Evolutionary conservation across 1,140 invertebrate genomes (phyloP).

Genomic region (Apis dorsata): DNA sequence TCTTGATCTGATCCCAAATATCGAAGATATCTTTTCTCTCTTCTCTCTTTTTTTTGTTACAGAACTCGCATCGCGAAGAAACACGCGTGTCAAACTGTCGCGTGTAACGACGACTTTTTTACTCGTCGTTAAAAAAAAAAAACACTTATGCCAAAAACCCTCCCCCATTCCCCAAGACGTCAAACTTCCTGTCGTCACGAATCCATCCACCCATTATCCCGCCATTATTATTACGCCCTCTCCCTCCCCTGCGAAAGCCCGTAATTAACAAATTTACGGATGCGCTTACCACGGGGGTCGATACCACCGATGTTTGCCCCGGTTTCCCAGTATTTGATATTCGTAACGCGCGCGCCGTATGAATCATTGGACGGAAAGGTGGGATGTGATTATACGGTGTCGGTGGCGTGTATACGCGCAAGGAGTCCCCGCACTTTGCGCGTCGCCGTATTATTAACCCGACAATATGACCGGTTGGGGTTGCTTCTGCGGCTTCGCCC

Average conservation of each 20-base stretch:
- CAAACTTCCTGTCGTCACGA: constrained; percentile 3
- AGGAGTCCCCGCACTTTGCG: constrained; percentile 66
- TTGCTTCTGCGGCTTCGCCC: constrained; percentile 65
- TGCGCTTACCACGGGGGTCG: not conserved
- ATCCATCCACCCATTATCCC: not conserved
- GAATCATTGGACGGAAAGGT: constrained; percentile 61
- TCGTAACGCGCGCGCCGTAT: constrained; percentile 52
- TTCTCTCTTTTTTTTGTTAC: too few relatives aligned
- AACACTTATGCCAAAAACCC: not conserved
- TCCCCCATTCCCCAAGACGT: not conserved
- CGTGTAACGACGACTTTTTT: not conserved
- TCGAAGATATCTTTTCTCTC: too few relatives aligned
- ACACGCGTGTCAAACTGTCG: too few relatives aligned
- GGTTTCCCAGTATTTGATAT: constrained; percentile 62
- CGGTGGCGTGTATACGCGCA: constrained; percentile 63
- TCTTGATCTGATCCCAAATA: too few relatives aligned
- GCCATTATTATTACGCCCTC: not conserved
- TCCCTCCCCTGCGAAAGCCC: not conserved
- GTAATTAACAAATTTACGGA: constrained; percentile 2
- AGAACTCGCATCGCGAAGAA: too few relatives aligned
- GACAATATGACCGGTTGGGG: constrained; percentile 68
- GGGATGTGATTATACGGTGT: constrained; percentile 76
- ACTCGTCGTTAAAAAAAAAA: not conserved
- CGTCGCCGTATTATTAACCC: constrained; percentile 71
- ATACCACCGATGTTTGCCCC: constrained; percentile 44